phyloP scores from a whole-genome alignment of 2,888 invertebrate genomes.

The Lithodes maja region DNA sequence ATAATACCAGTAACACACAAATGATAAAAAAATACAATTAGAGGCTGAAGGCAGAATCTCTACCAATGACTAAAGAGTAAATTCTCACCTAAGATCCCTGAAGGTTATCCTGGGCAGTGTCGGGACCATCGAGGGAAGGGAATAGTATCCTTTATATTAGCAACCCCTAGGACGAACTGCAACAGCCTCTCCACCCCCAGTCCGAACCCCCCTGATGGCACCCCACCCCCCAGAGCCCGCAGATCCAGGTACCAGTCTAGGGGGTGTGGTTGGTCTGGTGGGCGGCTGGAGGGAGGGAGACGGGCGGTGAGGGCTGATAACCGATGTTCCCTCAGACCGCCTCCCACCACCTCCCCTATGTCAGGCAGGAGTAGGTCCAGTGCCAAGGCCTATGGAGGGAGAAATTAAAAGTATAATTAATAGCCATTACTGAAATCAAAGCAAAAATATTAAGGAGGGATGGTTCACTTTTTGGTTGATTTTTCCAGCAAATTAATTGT shows the following conservation, averaged over 20 bases:
- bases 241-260: slow-evolving; percentile 92
- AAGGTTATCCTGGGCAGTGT: slow-evolving; percentile 28
- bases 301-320: slow-evolving; percentile 80
- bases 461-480: not conserved
- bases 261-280: slow-evolving; percentile 74
- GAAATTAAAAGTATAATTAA: no score
- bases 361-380: slow-evolving; percentile 91
- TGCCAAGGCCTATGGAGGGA: slow-evolving; percentile 74
- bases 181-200: slow-evolving; percentile 95
- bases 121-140: slow-evolving; percentile 86
- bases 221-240: slow-evolving; percentile 83
- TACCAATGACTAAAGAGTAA: no score
- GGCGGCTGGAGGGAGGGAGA: slow-evolving; percentile 73
- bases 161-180: slow-evolving; percentile 86
- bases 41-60: no score
- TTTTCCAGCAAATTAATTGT: no score
- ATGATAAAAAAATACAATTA: no score
- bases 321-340: slow-evolving; percentile 92
- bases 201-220: slow-evolving; percentile 97
- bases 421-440: no score
- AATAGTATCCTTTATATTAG: slow-evolving; percentile 94
- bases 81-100: no score
- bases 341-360: slow-evolving; percentile 96
- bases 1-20: no score
- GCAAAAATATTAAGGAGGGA: not conserved